Evolutionary conservation across 2,797 vertebrate genomes (phyloP), one percentile per base, ranked within the genome.

Genomic region (Poeciliopsis gracilis): DNA sequence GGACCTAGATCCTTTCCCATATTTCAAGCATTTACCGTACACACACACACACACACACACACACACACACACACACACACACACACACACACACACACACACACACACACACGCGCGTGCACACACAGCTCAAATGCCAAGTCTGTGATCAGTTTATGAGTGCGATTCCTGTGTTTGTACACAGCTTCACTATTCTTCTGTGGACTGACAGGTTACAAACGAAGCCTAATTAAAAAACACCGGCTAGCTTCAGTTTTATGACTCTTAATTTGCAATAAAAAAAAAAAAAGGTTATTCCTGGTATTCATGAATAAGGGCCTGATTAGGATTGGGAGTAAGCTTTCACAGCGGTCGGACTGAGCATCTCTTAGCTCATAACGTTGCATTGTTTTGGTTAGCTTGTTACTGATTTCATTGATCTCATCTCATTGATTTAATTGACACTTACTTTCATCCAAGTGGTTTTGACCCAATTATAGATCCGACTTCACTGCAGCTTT

Each of bases 351-450:
- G n/a, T 53, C 46, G 18, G 28, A 69, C 47, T 4, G 63, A 41
- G 47, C 33, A 69, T 69, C 25, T 53, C 71, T 59, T 43, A 57
- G 18, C 28, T 30, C 6, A 43, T 53, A 33, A 49, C n/a, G 30
- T 47, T 18, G 25, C 1, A 43, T 70, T 67, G 33, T 70, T 77
- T 63, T 77, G 16, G 11, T 77, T 33, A n/a, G 45, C 49, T 4
- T 30, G 25, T 30, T 30, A n/a, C 10, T 49, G 53, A 25, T 47
- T 23, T 47, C 20, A 72, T 47, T 30, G 16, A 71, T 43, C 49
- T 33, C 33, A 33, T 38, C 5, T 77, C 51, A 46, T 41, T 77
- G 75, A 20, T 76, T 61, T 76, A 63, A 33, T 63, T 47, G 57
- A 75, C 57, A 46, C 43, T 33, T 33, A 3, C 43, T 63, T 61